Evolutionary conservation across 2,888 invertebrate species (phyloP).

Genomic region (Cristatella mucedo): DNA sequence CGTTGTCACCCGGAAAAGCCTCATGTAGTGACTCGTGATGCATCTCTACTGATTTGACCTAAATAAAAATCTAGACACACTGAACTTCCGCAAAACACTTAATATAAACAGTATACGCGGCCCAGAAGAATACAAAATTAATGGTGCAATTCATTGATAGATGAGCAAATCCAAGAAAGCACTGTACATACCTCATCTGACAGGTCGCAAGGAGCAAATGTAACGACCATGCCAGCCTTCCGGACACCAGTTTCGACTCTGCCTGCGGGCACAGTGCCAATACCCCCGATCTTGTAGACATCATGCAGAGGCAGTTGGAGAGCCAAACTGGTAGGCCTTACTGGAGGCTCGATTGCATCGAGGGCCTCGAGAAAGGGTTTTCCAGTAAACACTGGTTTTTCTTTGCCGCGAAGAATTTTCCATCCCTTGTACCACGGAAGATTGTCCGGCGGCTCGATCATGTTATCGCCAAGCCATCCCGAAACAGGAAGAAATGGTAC

Average conservation of each 20-base stretch:
- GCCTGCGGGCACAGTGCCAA: conserved; percentile 99
- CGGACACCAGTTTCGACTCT: conserved; percentile 91
- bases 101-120: background rate
- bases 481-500: conserved; percentile 98
- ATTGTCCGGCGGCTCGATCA: conserved; percentile 85
- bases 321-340: conserved; percentile 87
- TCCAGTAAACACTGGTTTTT: conserved; percentile 84
- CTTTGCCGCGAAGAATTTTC: conserved; percentile 64
- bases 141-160: background rate
- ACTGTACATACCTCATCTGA: conserved; percentile 97
- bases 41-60: conserved; percentile 96
- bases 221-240: conserved; percentile 54
- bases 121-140: background rate
- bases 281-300: conserved; percentile 98
- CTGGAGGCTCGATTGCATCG: conserved; percentile 85
- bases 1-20: conserved; percentile 95
- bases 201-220: conserved; percentile 86
- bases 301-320: conserved; percentile 97
- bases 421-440: conserved; percentile 89
- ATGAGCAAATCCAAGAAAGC: background rate
- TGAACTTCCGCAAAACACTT: background rate
- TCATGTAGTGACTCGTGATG: conserved; percentile 94
- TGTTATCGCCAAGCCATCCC: conserved; percentile 99
- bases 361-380: conserved; percentile 91
- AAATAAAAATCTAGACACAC: no score